Conservation (phyloP, 2,113 vertebrate species). For the Micromys minutus region DNA sequence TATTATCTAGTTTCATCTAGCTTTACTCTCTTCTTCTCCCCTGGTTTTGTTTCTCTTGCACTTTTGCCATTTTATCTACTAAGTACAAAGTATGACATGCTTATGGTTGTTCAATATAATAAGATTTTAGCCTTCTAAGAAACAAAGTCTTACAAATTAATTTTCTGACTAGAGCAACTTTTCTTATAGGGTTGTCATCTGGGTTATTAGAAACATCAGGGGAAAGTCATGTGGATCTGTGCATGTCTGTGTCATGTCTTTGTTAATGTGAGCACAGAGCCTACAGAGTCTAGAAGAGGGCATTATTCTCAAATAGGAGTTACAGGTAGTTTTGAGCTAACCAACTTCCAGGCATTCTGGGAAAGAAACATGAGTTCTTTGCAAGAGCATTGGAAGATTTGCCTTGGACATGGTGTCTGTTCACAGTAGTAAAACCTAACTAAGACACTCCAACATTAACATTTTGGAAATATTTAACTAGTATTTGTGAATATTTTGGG, state of each 20-base stretch:
- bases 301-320: background rate
- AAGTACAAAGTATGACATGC: background rate
- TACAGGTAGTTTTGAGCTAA: background rate
- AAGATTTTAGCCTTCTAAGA: slow-evolving; percentile 23
- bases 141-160: slow-evolving; percentile 24
- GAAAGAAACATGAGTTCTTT: background rate
- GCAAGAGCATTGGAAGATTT: background rate
- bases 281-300: background rate
- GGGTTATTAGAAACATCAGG: background rate
- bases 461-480: slow-evolving; percentile 15
- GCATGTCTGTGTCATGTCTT: background rate
- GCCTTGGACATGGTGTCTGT: too few relatives aligned
- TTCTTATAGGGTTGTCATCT: slow-evolving; percentile 2
- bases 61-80: background rate
- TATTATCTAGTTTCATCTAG: background rate
- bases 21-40: background rate
- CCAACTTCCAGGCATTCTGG: background rate
- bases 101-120: background rate
- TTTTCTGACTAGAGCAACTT: slow-evolving; percentile 17
- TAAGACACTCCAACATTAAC: background rate
- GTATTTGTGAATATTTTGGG: background rate
- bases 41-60: background rate
- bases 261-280: background rate
- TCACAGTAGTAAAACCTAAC: too few relatives aligned
- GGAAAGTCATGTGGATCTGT: background rate